A percentile compares a stretch with the other conserved stretches of the same genome.
Evolutionary conservation across 2,113 vertebrate species (phyloP).

Genomic region (Nannobrachium achirus): DNA sequence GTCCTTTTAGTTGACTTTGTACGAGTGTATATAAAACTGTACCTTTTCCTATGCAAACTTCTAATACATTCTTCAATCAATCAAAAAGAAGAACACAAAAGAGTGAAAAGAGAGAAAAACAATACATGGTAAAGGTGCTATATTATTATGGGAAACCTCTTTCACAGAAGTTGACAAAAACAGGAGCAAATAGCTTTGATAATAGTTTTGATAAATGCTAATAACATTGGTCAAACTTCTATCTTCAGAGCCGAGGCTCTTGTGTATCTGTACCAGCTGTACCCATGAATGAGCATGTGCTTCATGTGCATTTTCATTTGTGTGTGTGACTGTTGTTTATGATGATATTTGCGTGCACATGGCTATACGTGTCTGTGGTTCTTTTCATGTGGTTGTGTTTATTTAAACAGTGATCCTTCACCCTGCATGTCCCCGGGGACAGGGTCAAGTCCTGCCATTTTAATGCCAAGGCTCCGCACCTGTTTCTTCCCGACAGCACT

Average conservation of each 20-base stretch:
- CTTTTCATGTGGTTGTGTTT: background rate
- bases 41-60: no score
- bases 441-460: slow-evolving; percentile 27
- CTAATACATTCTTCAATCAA: no score
- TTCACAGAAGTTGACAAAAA: background rate
- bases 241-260: background rate
- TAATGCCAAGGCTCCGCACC: slow-evolving; percentile 53
- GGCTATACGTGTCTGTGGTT: background rate
- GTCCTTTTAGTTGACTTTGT: no score
- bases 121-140: background rate
- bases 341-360: no score
- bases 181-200: background rate
- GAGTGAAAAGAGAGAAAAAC: no score
- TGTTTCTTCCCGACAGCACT: slow-evolving; percentile 52
- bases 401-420: slow-evolving; percentile 26
- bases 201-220: no score
- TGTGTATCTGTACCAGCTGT: slow-evolving; percentile 38
- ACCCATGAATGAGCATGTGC: slow-evolving; percentile 4
- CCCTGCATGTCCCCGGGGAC: slow-evolving; percentile 30
- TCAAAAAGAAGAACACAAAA: slow-evolving; percentile 12
- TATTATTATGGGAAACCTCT: background rate
- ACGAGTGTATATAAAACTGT: no score
- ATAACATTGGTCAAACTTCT: no score
- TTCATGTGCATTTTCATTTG: background rate
- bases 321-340: background rate